Evolutionary conservation across 1,140 invertebrate species (phyloP).

Genomic region (Tigriopus japonicus): DNA sequence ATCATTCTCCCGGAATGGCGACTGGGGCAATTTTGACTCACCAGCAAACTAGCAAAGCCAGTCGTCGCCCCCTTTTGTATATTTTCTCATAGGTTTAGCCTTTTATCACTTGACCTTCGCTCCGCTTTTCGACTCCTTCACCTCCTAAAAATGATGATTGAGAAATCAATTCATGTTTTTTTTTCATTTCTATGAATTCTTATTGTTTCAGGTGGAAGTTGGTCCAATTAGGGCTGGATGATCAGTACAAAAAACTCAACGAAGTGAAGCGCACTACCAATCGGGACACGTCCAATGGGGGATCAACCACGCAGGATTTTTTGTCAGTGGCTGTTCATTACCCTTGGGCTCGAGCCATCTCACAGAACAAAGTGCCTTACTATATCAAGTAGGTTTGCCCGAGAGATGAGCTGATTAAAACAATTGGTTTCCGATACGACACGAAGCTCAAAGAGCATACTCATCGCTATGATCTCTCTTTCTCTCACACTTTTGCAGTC

Average conservation of each 20-base stretch:
- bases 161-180: no score
- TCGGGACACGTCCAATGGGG: not conserved
- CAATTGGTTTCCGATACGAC: no score
- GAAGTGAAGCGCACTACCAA: not conserved
- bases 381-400: slow-evolving; percentile 9
- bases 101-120: no score
- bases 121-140: no score
- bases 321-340: slow-evolving; percentile 6
- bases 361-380: slow-evolving; percentile 13
- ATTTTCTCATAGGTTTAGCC: no score
- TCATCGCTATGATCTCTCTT: no score
- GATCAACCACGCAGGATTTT: slow-evolving; percentile 1
- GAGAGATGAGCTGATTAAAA: not conserved
- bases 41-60: no score
- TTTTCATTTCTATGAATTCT: not conserved
- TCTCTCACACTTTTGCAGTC: slow-evolving; percentile 23
- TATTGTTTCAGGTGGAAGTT: slow-evolving; percentile 10
- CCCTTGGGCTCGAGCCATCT: slow-evolving; percentile 11
- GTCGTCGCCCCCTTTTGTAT: no score
- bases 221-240: slow-evolving; percentile 1
- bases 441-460: no score
- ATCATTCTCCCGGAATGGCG: no score
- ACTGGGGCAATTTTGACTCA: no score
- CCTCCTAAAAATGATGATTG: no score
- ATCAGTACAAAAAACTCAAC: slow-evolving; percentile 12